Evolutionary conservation across 2,113 vertebrate genomes (phyloP), one percentile per base, ranked within the genome.

Genomic region (Epinephelus cyanopodus): DNA sequence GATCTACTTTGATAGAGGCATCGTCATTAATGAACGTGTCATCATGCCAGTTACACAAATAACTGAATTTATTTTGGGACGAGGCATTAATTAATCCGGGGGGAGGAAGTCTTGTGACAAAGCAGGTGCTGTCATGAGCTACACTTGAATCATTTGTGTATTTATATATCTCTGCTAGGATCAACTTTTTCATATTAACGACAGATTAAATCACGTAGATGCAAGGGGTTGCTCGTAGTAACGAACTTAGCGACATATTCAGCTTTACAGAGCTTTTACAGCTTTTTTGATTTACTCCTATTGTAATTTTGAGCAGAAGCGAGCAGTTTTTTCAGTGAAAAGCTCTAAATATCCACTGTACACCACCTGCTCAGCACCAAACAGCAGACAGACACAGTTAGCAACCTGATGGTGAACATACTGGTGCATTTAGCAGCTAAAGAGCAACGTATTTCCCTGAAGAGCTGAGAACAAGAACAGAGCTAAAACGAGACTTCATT

Each of bases 21-120:
- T 11, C 39, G 19, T 45, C 29, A 33, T 71, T 25, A 21, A 68
- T 52, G 27, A 62, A 17, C 12, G 25, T 79, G 47, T 64, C 23
- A n/a, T 58, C 53, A 64, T 25, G 54, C 14, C 61, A 69, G 25
- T 45, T 21, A 73, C 7, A 74, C 27, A 48, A 64, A 23, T 17
- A 27, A 25, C 23, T 68, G 37, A 12, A 29, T 79, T 47, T 65
- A 61, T 75, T 57, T 82, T 70, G 25, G 61, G 17, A 65, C 2
- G 15, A 42, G 5, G 4, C 25, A 19, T 54, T 42, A 13, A 54
- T 74, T 9, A 69, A 33, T 23, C 1, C 37, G 27, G 45, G 10
- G 25, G 12, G 4, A 65, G 37, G 5, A 27, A 1, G n/a, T 47
- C 3, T 42, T 56, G 9, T 57, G 25, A 57, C 13, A 62, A 62